These are phyloP conservation scores for Dryadula phaetusa DNA, from an alignment of 2,888 invertebrate genomes.

Conservation along the genomic window DNA sequence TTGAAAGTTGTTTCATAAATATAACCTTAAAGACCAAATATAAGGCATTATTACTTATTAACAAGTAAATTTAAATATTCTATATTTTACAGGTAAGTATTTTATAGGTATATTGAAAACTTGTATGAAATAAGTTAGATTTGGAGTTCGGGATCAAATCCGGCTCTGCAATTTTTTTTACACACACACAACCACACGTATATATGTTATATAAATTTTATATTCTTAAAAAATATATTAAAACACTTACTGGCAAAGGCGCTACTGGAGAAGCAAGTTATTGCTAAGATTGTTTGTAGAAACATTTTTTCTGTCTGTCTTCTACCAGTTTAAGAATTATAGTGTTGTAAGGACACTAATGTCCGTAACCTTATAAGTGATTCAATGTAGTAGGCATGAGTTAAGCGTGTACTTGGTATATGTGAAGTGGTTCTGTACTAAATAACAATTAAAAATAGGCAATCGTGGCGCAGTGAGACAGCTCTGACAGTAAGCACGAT, in stretches of 20 bases:
- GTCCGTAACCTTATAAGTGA: constrained; percentile 10
- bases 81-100: no score
- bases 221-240: neutral
- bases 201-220: no score
- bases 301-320: constrained; percentile 23
- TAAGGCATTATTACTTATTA: neutral
- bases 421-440: neutral
- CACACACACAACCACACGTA: no score
- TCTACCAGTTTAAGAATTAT: neutral
- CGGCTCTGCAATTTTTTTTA: no score
- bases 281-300: constrained; percentile 9
- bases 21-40: neutral
- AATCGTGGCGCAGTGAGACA: no score
- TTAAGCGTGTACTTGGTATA: neutral
- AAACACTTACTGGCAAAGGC: constrained; percentile 17
- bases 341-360: neutral
- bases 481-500: no score
- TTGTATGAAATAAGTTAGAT: no score
- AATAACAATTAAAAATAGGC: no score
- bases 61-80: neutral
- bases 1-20: neutral
- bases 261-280: neutral
- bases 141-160: no score
- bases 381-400: neutral
- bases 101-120: no score